These are phyloP conservation scores for Drosophila kuntzei DNA, from an alignment of 2,888 invertebrate genomes.

Conservation along the genomic window DNA sequence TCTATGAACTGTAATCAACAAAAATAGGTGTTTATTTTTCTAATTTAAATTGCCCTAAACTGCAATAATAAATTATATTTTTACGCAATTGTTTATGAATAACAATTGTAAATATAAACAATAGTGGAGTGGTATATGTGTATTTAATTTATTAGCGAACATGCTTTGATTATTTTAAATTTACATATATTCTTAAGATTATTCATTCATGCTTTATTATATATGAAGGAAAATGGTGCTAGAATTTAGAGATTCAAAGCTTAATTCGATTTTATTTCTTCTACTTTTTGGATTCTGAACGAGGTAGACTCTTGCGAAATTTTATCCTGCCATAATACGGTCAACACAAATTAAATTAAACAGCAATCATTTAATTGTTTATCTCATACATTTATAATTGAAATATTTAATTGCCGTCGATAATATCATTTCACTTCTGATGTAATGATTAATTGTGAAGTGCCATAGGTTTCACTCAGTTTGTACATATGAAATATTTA, in stretches of 20 bases:
- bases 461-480: too few species aligned
- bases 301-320: too few species aligned
- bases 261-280: neutral
- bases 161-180: neutral
- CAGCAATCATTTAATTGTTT: too few species aligned
- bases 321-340: neutral
- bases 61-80: neutral
- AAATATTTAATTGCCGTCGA: neutral
- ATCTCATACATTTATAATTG: too few species aligned
- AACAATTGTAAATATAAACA: slow-evolving; percentile 2
- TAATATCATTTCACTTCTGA: neutral
- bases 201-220: too few species aligned
- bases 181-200: neutral
- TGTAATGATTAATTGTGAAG: too few species aligned
- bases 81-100: neutral
- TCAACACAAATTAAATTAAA: too few species aligned
- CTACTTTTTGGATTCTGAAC: neutral
- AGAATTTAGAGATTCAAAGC: neutral
- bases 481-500: too few species aligned
- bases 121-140: neutral
- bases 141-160: too few species aligned
- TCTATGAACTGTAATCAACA: neutral
- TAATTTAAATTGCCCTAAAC: neutral
- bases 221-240: neutral
- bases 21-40: slow-evolving; percentile 10